Evolutionary conservation across 2,797 vertebrate genomes (phyloP), one percentile per base, ranked within the genome.

Genomic region (Mus minutoides): DNA sequence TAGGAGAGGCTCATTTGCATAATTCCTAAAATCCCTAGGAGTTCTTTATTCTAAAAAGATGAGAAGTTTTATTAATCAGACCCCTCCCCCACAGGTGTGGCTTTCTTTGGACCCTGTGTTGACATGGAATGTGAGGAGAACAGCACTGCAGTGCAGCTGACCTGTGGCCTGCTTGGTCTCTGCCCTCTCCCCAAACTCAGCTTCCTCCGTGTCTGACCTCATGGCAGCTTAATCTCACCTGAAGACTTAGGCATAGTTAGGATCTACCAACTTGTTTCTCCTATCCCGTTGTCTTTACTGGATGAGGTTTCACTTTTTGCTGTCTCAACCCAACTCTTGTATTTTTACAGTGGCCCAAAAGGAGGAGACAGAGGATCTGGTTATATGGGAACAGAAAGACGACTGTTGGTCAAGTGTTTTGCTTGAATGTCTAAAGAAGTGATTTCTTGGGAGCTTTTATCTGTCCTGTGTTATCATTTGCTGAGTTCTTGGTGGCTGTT

Each of bases 41-140:
- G 67, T 84, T 60, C 3, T 71, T 94, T 1, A 91, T 97, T 96
- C 92, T 73, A 92, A 84, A 90, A 82, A 92, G 62, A 76, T 43
- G 19, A 34, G 94, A 85, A 29, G n/a, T 85, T 96, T 88, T 89
- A 9, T 22, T 29, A 79, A 69, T 88, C 67, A 31, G 83, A 89
- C 96, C 89, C 82, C 52, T 58, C 93, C 96, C 89, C 82, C 52
- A 60, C 93, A 52, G 94, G 40, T 80, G 22, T 90, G 73, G 95
- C 73, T 97, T 82, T 83, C 93, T 85, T 43, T 86, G 94, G 92
- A 85, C 54, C 52, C 90, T 80, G 76, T 13, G 7, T 91, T 97
- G 94, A 94, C 92, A 34, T 64, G 31, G 1, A n/a, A 37, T 3
- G 95, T 13, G 19, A 43, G 62, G 29, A 54, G 49, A 88, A 71